Percentiles rank a stretch among this genome's conserved stretches.
Evolutionary conservation across 2,888 invertebrate species (phyloP).

Genomic region (Eretmocerus hayati): DNA sequence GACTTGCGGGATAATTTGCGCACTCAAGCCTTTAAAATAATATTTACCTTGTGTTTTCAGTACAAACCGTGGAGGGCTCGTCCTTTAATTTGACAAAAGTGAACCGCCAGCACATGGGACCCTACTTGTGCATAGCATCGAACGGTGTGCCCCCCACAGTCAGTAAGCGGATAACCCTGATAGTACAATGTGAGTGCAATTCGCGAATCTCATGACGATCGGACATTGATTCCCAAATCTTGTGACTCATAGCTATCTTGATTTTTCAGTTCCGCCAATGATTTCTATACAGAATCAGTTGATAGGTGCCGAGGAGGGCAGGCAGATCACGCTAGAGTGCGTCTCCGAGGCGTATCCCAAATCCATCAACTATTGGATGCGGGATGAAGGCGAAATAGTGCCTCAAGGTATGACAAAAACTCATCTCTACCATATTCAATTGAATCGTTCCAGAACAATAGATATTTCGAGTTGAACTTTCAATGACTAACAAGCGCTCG

Average conservation of each 20-base stretch:
- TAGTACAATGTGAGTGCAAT: slow-evolving; percentile 49
- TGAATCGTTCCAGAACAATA: no score
- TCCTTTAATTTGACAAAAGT: slow-evolving; percentile 43
- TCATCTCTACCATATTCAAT: no score
- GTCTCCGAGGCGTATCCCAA: slow-evolving; percentile 54
- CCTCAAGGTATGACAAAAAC: slow-evolving; percentile 44
- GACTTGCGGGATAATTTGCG: no score
- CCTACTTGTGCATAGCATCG: slow-evolving; percentile 49
- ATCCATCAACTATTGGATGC: slow-evolving; percentile 55
- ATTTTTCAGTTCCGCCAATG: slow-evolving; percentile 52
- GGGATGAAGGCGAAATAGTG: slow-evolving; percentile 50
- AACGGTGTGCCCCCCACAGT: slow-evolving; percentile 50
- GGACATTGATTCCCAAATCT: not conserved
- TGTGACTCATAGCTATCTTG: no score
- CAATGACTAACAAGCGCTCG: no score
- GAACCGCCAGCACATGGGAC: slow-evolving; percentile 50
- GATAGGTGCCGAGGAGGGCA: slow-evolving; percentile 50
- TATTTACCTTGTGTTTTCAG: no score
- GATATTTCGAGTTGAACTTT: no score
- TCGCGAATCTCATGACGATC: not conserved
- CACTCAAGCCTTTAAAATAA: no score
- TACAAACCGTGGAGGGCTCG: slow-evolving; percentile 59
- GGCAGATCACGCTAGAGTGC: slow-evolving; percentile 51
- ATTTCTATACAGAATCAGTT: slow-evolving; percentile 54
- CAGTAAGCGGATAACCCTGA: slow-evolving; percentile 48